phyloP scores from a whole-genome alignment of 1,140 invertebrate species.

The Bradynema listronoti region DNA sequence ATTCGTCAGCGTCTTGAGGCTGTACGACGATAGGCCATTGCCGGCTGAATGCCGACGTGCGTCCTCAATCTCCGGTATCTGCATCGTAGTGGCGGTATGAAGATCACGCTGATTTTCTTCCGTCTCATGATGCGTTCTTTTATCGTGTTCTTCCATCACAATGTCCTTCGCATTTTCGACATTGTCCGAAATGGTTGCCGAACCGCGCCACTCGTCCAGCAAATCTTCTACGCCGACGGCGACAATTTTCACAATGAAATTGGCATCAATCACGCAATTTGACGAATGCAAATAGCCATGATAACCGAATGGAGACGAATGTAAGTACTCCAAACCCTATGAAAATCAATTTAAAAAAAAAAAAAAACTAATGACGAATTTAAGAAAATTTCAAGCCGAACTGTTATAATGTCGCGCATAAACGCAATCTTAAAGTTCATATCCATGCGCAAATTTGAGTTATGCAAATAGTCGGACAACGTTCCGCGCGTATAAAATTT shows the following conservation, averaged over 20 bases:
- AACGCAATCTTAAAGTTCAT: conserved; percentile 18
- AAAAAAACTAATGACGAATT: neutral
- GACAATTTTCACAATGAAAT: conserved; percentile 23
- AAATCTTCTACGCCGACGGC: conserved; percentile 17
- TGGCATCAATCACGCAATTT: conserved; percentile 22
- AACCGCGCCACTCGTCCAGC: conserved; percentile 13
- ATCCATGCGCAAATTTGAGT: conserved; percentile 20
- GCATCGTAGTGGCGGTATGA: neutral
- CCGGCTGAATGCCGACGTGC: no score
- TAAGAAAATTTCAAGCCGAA: conserved; percentile 2
- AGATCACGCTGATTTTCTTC: neutral
- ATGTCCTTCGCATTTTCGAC: conserved; percentile 1
- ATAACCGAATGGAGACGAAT: conserved; percentile 11
- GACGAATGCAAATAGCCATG: conserved; percentile 16
- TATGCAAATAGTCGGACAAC: conserved; percentile 16
- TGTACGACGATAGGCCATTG: no score
- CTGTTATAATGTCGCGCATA: conserved; percentile 21
- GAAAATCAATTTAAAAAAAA: conserved; percentile 2
- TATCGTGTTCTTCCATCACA: neutral
- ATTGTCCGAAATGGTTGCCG: conserved; percentile 2
- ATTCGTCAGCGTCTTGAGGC: no score
- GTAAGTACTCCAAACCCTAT: conserved; percentile 10
- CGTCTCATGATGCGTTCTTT: neutral
- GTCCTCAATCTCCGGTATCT: no score
- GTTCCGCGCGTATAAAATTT: conserved; percentile 17